These are phyloP conservation scores for Philereme transversata DNA, from an alignment of 2,888 invertebrate species.

Conservation along the genomic window DNA sequence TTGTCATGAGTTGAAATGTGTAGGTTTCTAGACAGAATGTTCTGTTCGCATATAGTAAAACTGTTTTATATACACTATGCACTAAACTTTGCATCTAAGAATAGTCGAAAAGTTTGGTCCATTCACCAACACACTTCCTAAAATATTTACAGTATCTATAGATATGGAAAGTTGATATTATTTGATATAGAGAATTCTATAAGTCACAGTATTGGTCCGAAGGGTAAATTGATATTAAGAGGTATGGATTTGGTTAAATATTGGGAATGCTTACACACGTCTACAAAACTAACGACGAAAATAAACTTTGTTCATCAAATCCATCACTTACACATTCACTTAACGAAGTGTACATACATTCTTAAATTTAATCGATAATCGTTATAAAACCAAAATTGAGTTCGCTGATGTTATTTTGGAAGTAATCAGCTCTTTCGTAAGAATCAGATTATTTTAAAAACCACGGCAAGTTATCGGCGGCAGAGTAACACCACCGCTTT, in stretches of 20 bases:
- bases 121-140: conserved; percentile 46
- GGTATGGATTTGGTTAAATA: conserved; percentile 34
- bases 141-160: conserved; percentile 45
- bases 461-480: conserved; percentile 57
- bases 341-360: conserved; percentile 41
- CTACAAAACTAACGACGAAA: conserved; percentile 54
- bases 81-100: conserved; percentile 47
- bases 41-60: conserved; percentile 45
- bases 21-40: conserved; percentile 34
- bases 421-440: conserved; percentile 45
- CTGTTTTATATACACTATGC: conserved; percentile 55
- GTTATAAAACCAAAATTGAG: conserved; percentile 25
- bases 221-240: conserved; percentile 45
- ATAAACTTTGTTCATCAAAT: conserved; percentile 59
- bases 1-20: conserved; percentile 42
- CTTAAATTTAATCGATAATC: conserved; percentile 28
- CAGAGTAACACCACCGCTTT: conserved; percentile 58
- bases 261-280: conserved; percentile 42
- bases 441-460: conserved; percentile 53
- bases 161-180: conserved; percentile 64
- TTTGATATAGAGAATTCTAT: conserved; percentile 43
- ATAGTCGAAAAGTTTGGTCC: conserved; percentile 61
- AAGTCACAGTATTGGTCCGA: conserved; percentile 78
- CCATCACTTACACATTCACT: conserved; percentile 60
- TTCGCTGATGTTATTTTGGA: conserved; percentile 20